Base-by-base conservation (phyloP, 2,113 vertebrate species). In the Myrmecobius fasciatus region DNA sequence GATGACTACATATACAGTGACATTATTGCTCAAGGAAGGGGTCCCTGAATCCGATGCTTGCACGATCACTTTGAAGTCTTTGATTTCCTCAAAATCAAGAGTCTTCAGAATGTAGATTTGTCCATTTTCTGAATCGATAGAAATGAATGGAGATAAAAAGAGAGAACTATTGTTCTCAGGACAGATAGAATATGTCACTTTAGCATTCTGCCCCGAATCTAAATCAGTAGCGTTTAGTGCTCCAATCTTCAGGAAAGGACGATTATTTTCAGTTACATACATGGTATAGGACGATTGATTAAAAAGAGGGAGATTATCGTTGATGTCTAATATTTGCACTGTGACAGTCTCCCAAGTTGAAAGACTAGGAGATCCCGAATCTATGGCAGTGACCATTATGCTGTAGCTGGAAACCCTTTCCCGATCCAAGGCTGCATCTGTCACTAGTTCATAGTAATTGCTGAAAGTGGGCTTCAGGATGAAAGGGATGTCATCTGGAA, bases 1-100 rank as follows among this genome's bases (percentile, higher is more conserved):
- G 9, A 98, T 95, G 93, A 92, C 93, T 10, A 97, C 53, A 89
- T 94, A 94, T 46, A 98, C 89, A 20, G 93, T 95, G 43, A 97
- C 90, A 75, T 92, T 97, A 47, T 92, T 95, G 92, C 93, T 97
- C 22, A 96, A 95, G 26, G 95, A 89, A 26, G 96, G 96, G 8
- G 90, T 93, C 24, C 96, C 91, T 60, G 83, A 53, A 47, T 97
- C 96, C 43, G 75, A 60, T 5, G 95, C 95, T 36, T 67, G 53
- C 48, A 93, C 93, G 25, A 9, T 90, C 6, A 96, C 92, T 60
- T 96, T 49, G 43, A 97, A 93, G 11, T 92, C 56, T 31, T 90
- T 96, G 3, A 90, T 48, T 25, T 96, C 47, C 0, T 98, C 97
- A 89, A 97, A 98, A 46, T 96, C 94, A 92, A 96, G 96, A n/a